These are phyloP conservation scores for Heliconius himera DNA, from an alignment of 1,140 invertebrate species.

Conservation along the genomic window DNA sequence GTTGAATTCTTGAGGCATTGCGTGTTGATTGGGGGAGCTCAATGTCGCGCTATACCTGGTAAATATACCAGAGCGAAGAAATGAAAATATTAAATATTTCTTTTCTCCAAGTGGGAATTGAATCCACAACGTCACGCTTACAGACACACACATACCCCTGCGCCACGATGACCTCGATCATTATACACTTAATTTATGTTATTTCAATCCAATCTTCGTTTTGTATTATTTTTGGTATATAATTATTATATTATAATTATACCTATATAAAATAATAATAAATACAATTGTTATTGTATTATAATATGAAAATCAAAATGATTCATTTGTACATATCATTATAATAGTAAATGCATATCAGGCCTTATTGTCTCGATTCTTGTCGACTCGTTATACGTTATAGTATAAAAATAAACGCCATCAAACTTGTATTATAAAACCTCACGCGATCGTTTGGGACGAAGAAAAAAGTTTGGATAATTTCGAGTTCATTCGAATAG, in stretches of 20 bases:
- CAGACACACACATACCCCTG: too few relatives aligned
- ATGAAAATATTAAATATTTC: too few relatives aligned
- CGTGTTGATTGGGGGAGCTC: too few relatives aligned
- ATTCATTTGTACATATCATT: neutral
- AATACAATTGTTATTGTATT: neutral
- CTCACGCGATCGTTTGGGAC: slow-evolving; percentile 60
- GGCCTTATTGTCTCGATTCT: slow-evolving; percentile 76
- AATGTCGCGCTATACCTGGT: too few relatives aligned
- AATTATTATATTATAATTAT: neutral
- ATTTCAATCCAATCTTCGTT: too few relatives aligned
- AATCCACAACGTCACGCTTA: too few relatives aligned
- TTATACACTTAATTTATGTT: too few relatives aligned
- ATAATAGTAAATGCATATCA: slow-evolving; percentile 13
- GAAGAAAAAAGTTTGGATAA: slow-evolving; percentile 36
- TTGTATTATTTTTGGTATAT: neutral
- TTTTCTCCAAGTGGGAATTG: too few relatives aligned
- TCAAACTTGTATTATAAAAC: slow-evolving; percentile 72
- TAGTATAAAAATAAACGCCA: slow-evolving; percentile 65
- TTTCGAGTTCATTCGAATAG: slow-evolving; percentile 28
- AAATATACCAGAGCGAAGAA: too few relatives aligned
- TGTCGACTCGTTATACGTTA: slow-evolving; percentile 74
- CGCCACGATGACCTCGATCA: too few relatives aligned
- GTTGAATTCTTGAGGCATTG: too few relatives aligned
- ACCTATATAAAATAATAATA: neutral
- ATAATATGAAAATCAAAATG: neutral